These are phyloP conservation scores for Uropetala carovei DNA, from an alignment of 2,888 invertebrate species.

Conservation along the genomic window DNA sequence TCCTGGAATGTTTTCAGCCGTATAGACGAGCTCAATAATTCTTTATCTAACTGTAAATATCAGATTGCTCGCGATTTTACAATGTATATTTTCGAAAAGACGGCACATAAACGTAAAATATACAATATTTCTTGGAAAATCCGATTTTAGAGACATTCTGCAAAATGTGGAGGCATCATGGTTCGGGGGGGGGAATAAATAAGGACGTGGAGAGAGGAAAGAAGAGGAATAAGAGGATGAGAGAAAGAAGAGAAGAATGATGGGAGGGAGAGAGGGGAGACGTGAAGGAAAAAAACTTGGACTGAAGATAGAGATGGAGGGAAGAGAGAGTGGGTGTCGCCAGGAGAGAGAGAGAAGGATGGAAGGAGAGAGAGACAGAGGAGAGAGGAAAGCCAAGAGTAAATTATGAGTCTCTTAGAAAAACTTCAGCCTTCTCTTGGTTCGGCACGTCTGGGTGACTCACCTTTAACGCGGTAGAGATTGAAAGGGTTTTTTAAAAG, in stretches of 20 bases:
- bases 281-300: no score
- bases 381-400: neutral
- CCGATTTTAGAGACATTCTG: neutral
- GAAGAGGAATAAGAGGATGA: neutral
- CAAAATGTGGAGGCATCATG: neutral
- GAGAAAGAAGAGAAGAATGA: no score
- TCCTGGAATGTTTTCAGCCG: no score
- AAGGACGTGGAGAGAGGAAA: neutral
- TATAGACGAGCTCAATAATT: no score
- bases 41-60: no score
- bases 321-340: no score
- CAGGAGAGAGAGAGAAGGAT: neutral
- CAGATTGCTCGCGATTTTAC: no score
- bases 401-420: neutral
- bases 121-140: no score
- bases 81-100: no score
- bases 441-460: slow-evolving; percentile 21
- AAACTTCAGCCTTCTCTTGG: neutral
- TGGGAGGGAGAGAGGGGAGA: no score
- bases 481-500: slow-evolving; percentile 16
- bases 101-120: no score
- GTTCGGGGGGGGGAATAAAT: neutral
- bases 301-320: no score
- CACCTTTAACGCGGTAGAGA: neutral
- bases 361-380: neutral